phyloP scores from a whole-genome alignment of 2,797 vertebrate species.

The Sebastes wilsoni region DNA sequence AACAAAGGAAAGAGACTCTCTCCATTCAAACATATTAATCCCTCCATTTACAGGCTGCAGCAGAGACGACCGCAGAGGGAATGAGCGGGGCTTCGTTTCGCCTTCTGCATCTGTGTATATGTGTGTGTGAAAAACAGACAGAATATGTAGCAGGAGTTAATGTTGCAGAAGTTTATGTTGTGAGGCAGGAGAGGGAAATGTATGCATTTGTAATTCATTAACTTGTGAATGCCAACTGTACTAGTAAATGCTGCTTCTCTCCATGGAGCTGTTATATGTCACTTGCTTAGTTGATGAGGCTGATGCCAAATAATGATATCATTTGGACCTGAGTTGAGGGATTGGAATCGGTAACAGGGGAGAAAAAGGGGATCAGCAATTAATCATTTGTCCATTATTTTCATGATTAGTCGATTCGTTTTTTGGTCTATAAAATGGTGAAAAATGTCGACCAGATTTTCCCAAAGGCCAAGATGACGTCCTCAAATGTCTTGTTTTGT shows the following conservation, averaged over 20 bases:
- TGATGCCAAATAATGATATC: background rate
- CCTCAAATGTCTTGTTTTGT: no score
- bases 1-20: constrained; percentile 58
- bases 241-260: background rate
- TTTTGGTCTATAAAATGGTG: no score
- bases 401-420: no score
- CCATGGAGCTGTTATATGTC: background rate
- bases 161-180: constrained; percentile 21
- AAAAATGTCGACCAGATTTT: no score
- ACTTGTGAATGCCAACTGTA: background rate
- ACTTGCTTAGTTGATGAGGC: background rate
- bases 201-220: background rate
- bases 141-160: background rate
- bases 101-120: constrained; percentile 7
- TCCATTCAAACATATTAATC: constrained; percentile 67
- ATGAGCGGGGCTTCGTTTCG: constrained; percentile 22
- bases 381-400: no score
- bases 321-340: background rate
- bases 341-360: background rate
- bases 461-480: no score
- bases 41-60: constrained; percentile 53
- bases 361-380: background rate
- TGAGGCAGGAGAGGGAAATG: constrained; percentile 7
- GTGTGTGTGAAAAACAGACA: constrained; percentile 1
- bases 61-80: constrained; percentile 31